Base-by-base conservation (phyloP, 1,140 invertebrate species). In the Caligus rogercresseyi region DNA sequence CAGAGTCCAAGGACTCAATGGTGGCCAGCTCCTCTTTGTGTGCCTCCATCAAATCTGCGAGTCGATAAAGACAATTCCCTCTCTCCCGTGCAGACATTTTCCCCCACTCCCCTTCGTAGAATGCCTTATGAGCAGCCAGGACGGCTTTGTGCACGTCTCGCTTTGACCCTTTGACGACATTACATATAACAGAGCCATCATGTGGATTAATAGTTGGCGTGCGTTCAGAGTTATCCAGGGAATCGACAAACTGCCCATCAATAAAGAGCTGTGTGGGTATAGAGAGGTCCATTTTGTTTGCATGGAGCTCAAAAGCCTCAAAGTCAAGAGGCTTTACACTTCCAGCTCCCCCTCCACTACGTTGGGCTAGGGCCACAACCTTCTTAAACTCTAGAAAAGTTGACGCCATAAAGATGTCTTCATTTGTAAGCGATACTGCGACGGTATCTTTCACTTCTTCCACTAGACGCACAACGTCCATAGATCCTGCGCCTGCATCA, bases 21-120 rank as follows among this genome's bases (percentile, higher is more conserved):
- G 89, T 94, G 0, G 91, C 91, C 66, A 96, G 74, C 70, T 96
- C 91, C 72, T 94, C 89, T 73, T 89, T 89, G 70, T 95, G 83
- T 67, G 87, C 71, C 65, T 94, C 89, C 89, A 95, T 93, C 25
- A 96, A 72, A 69, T 95, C 89, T 2, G 91, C 91, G 64, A 95
- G 74, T 71, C 84, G 89, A 68, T 80, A 81, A 65, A 91, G 73
- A 11, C 89, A 66, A 53, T 79, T 75, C 14, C 85, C 88, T 53
- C 87, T 76, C 67, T 91, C 87, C 61, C 88, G 76, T 0, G 86
- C 81, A 68, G 85, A 88, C 64, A 90, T 85, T 70, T 86, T 85
- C n/a, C 81, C 79, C 88, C 88, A 92, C 70, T 87, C 81, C 25
- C 90, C 89, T 59, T 84, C 77, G 66, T 89, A 80, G 72, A 93